These are phyloP conservation scores for Decapterus maruadsi DNA, from an alignment of 2,797 vertebrate genomes.

Conservation along the genomic window DNA sequence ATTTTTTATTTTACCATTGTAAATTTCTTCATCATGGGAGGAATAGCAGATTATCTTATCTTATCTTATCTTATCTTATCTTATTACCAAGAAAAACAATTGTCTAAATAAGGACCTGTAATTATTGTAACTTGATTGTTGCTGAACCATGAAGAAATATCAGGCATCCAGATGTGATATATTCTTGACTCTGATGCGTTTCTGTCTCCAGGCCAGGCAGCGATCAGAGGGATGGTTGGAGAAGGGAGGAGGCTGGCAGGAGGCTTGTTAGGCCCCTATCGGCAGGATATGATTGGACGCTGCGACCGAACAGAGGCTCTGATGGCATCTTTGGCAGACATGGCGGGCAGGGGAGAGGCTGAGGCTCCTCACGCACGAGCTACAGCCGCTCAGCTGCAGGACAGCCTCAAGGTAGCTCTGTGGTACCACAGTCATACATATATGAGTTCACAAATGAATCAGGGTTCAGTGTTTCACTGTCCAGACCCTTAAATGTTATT, in stretches of 20 bases:
- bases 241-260: conserved; percentile 95
- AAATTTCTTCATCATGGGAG: too few species aligned
- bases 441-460: background rate
- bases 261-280: conserved; percentile 93
- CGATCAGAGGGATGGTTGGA: conserved; percentile 96
- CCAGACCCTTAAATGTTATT: background rate
- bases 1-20: background rate
- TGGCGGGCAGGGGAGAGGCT: conserved; percentile 92
- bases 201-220: conserved; percentile 91
- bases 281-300: conserved; percentile 94
- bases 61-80: too few species aligned
- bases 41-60: too few species aligned
- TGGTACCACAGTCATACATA: conserved; percentile 1
- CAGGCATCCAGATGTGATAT: conserved; percentile 7
- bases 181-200: conserved; percentile 21
- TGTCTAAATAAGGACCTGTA: conserved; percentile 19
- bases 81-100: background rate
- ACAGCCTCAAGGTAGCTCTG: conserved; percentile 90
- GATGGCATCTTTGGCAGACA: conserved; percentile 92
- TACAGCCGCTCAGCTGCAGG: conserved; percentile 94
- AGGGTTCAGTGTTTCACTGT: background rate
- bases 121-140: background rate
- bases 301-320: conserved; percentile 95
- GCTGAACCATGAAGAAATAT: background rate
- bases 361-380: conserved; percentile 93